A percentile compares a stretch with the other conserved stretches of the same genome.
Evolutionary conservation across 64 coral and sea anemone genomes (phyloP).

Genomic region (Stylophora pistillata): DNA sequence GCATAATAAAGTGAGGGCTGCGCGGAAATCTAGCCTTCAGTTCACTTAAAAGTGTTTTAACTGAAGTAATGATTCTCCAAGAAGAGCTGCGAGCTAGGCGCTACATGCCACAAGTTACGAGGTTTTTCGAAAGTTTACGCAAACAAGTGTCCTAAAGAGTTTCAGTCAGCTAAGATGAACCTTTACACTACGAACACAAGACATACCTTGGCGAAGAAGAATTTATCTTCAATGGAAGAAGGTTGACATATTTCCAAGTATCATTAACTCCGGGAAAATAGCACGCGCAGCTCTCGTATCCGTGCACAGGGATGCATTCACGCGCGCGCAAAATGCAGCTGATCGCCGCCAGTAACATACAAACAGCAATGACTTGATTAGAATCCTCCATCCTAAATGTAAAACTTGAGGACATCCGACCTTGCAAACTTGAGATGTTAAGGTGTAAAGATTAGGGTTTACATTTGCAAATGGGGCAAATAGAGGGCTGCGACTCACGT

Average conservation of each 20-base stretch:
- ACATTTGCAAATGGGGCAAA: too few relatives aligned
- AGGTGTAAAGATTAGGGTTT: too few relatives aligned
- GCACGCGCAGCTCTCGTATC: slow-evolving; percentile 49
- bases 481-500: too few relatives aligned
- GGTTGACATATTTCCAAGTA: slow-evolving; percentile 20
- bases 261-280: neutral
- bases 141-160: neutral
- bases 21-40: neutral
- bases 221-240: slow-evolving; percentile 20
- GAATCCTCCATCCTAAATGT: neutral
- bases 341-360: neutral
- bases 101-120: too few relatives aligned
- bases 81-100: too few relatives aligned
- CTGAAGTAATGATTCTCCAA: too few relatives aligned
- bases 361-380: neutral
- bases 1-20: too few relatives aligned
- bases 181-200: neutral
- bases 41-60: too few relatives aligned
- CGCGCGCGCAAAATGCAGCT: neutral
- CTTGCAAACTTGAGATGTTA: too few relatives aligned
- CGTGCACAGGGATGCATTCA: neutral
- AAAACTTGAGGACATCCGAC: neutral
- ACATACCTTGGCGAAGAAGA: slow-evolving; percentile 51
- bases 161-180: neutral
- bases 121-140: neutral